Percentiles rank a stretch among this genome's conserved stretches.
Evolutionary conservation across 2,797 vertebrate species (phyloP).

Genomic region (Sebastes iracundus): DNA sequence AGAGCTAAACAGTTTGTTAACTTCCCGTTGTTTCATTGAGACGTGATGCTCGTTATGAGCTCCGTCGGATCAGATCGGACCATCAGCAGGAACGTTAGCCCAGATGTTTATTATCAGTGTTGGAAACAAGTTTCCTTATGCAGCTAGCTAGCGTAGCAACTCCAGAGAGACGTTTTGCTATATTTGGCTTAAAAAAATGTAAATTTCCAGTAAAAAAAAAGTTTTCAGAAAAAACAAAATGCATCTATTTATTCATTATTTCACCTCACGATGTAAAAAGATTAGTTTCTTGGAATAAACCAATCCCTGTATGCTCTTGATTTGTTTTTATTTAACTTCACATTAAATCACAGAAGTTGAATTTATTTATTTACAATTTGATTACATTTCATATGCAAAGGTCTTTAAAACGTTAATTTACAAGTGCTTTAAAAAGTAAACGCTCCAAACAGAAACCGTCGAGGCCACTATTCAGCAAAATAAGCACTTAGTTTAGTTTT

Average conservation of each 20-base stretch:
- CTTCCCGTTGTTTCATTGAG: background rate
- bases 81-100: background rate
- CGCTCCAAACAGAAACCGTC: slow-evolving; percentile 1
- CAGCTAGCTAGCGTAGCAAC: slow-evolving; percentile 34
- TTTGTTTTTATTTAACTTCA: slow-evolving; percentile 38
- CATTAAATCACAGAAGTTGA: background rate
- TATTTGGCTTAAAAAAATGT: slow-evolving; percentile 51
- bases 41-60: background rate
- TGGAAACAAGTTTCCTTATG: background rate
- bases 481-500: slow-evolving; percentile 41
- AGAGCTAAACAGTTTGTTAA: background rate
- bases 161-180: slow-evolving; percentile 12
- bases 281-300: slow-evolving; percentile 78
- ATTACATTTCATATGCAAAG: slow-evolving; percentile 21
- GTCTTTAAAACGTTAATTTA: slow-evolving; percentile 64
- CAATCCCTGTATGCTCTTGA: slow-evolving; percentile 34
- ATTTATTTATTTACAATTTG: slow-evolving; percentile 15
- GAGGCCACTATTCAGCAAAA: slow-evolving; percentile 7
- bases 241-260: slow-evolving; percentile 69
- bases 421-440: slow-evolving; percentile 56
- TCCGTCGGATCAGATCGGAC: background rate
- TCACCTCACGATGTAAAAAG: slow-evolving; percentile 58
- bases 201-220: slow-evolving; percentile 17
- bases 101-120: background rate
- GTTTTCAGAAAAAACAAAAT: slow-evolving; percentile 27